phyloP scores from a whole-genome alignment of 2,797 vertebrate genomes.

The Pitangus sulphuratus region DNA sequence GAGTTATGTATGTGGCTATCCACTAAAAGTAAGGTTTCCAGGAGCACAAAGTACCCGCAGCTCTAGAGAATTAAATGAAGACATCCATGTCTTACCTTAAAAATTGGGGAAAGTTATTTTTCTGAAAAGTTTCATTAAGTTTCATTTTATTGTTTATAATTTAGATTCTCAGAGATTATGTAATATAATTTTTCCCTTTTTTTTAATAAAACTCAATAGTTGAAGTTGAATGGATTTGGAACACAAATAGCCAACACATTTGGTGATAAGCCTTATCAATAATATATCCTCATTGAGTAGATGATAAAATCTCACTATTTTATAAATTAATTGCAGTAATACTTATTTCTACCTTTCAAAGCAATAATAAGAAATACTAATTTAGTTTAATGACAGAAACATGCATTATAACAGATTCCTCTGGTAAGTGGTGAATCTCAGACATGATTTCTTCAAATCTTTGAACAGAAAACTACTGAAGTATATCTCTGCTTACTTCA shows the following conservation, averaged over 20 bases:
- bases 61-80: not conserved
- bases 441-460: not conserved
- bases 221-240: not conserved
- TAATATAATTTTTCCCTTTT: not conserved
- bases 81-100: not conserved
- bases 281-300: not conserved
- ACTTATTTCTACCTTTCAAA: not conserved
- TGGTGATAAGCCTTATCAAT: not conserved
- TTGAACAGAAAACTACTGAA: not conserved
- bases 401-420: not conserved
- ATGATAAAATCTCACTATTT: not conserved
- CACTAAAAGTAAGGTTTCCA: not conserved
- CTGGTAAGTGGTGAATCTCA: accelerated
- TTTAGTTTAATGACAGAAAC: not conserved
- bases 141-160: not conserved
- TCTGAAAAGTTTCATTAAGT: not conserved
- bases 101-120: not conserved
- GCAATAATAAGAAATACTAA: not conserved
- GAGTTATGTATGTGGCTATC: not conserved
- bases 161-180: not conserved
- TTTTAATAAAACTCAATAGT: not conserved
- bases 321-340: not conserved
- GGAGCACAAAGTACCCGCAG: not conserved
- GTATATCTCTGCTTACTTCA: not conserved
- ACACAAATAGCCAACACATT: accelerated